Evolutionary conservation across 2,888 invertebrate genomes (phyloP), one percentile per base, ranked within the genome.

Genomic region (Drosophila multiciliata): DNA sequence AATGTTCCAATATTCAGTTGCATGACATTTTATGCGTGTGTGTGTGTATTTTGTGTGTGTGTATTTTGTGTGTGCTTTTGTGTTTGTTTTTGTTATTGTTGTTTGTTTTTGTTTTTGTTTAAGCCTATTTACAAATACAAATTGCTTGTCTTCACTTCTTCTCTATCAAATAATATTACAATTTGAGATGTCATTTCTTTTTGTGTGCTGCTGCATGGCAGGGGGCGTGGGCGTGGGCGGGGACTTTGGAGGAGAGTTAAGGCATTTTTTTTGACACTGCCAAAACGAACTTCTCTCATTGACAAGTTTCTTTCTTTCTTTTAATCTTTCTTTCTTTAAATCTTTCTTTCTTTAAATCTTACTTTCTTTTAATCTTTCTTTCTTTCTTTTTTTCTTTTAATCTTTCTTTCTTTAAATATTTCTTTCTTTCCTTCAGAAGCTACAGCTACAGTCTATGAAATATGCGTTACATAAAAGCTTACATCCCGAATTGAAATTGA

Each of bases 121-220:
- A 63, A 73, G 57, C 70, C 65, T 84, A 83, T 83, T 33, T 80
- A 82, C 83, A 87, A 45, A 80, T 81, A 82, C 78, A 72, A 87
- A 86, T 86, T 87, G 84, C 84, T 85, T 85, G 82, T 86, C 82
- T 86, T 86, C 80, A 78, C 38, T 60, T 68, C 29, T 50, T 72
- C 61, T 29, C 54, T 75, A 76, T 70, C 68, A 72, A 72, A 66
- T 73, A 89, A 84, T 85, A 83, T 88, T 90, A 89, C 85, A 89
- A 82, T 83, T 89, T 91, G 91, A 91, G 89, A 91, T 91, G 91
- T 91, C 91, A 91, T 90, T 91, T 91, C 57, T 35, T 61, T 63
- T 42, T 45, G 11, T 45, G 45, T 23, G 20, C 36, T 49, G 45
- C 35, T 45, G 32, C 5, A 1, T 4, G 20, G 45, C 23, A 45